These are phyloP conservation scores for Drosophila hawaiiensis DNA, from an alignment of 2,888 invertebrate species.

Conservation along the genomic window DNA sequence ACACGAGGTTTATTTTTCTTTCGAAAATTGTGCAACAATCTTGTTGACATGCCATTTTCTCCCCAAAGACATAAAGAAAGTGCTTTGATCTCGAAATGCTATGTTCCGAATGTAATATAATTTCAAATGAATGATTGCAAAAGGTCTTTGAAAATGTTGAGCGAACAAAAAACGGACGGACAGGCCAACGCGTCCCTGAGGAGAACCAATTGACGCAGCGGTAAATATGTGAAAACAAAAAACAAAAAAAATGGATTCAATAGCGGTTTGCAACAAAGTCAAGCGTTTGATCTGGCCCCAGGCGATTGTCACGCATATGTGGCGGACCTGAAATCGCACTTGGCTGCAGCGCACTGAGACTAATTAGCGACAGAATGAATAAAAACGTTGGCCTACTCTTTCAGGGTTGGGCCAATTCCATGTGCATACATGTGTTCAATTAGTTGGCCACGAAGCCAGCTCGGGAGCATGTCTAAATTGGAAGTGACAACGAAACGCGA, in stretches of 20 bases:
- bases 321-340: constrained; percentile 27
- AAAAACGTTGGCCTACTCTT: constrained; percentile 8
- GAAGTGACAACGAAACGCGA: constrained; percentile 24
- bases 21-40: neutral
- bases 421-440: constrained; percentile 63
- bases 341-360: constrained; percentile 14
- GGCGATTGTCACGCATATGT: constrained; percentile 58
- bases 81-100: constrained; percentile 49
- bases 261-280: constrained; percentile 28
- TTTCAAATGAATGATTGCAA: constrained; percentile 5
- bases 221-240: neutral
- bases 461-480: constrained; percentile 18
- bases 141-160: neutral
- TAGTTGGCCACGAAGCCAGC: constrained; percentile 38
- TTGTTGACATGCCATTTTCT: neutral
- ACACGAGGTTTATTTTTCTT: neutral
- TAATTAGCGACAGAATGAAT: constrained; percentile 46
- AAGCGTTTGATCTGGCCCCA: constrained; percentile 68
- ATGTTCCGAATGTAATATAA: constrained; percentile 17
- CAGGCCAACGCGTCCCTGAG: neutral
- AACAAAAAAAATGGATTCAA: neutral
- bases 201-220: neutral
- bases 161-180: neutral
- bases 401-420: constrained; percentile 27
- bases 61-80: constrained; percentile 6